These are phyloP conservation scores for Spodoptera frugiperda DNA, from an alignment of 1,140 invertebrate genomes.

Conservation along the genomic window DNA sequence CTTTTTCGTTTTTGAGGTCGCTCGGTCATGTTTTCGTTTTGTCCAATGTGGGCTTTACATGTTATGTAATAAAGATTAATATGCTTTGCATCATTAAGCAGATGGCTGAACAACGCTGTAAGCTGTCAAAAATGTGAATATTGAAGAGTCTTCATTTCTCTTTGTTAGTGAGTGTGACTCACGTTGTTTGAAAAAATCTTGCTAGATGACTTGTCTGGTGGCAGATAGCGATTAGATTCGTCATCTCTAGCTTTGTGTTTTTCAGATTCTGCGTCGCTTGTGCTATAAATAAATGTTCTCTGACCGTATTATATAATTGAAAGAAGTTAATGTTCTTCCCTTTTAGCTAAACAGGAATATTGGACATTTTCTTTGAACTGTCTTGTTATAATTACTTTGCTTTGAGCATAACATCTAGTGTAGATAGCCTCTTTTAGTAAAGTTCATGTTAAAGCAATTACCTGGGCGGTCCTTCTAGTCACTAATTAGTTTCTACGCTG, in stretches of 20 bases:
- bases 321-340: not conserved
- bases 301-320: slow-evolving; percentile 13
- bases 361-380: no score
- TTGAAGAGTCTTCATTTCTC: not conserved
- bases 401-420: no score
- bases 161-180: not conserved
- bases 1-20: slow-evolving; percentile 50
- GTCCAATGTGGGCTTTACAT: not conserved
- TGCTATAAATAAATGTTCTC: not conserved
- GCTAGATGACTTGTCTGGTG: slow-evolving; percentile 2
- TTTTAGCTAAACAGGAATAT: no score
- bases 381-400: no score
- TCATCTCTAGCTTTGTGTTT: not conserved
- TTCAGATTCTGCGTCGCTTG: not conserved
- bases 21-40: slow-evolving; percentile 16
- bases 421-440: no score
- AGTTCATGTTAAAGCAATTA: slow-evolving; percentile 2
- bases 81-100: not conserved
- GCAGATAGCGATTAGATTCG: slow-evolving; percentile 5
- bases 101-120: slow-evolving; percentile 2
- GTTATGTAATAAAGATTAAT: slow-evolving; percentile 4
- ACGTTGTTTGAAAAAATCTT: slow-evolving; percentile 4
- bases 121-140: not conserved
- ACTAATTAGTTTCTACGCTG: no score
- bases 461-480: no score